Percentiles rank a stretch among this genome's conserved stretches.
These are phyloP conservation scores for Caloenas nicobarica DNA, from an alignment of 2,113 vertebrate species.

Conservation along the genomic window DNA sequence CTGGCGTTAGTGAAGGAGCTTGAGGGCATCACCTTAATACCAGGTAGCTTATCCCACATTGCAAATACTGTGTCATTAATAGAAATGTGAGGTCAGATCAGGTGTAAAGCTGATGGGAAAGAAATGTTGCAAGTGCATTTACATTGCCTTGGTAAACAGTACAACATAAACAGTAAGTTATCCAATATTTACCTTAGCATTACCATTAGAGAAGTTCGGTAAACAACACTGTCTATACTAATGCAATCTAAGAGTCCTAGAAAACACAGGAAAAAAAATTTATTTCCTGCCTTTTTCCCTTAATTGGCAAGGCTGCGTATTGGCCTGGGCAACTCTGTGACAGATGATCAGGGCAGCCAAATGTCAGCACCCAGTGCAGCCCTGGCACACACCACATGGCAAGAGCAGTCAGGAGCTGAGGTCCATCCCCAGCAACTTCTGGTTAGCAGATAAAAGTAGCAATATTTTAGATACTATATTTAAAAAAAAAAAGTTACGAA, in stretches of 20 bases:
- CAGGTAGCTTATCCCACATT: background rate
- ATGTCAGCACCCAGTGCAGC: background rate
- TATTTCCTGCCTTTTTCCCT: background rate
- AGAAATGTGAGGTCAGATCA: background rate
- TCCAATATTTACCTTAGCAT: background rate
- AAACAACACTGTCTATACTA: background rate
- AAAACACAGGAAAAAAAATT: background rate
- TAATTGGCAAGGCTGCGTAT: fast-evolving
- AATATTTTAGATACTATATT: background rate
- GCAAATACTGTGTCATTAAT: background rate
- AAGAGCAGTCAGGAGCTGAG: background rate
- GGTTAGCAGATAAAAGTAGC: background rate
- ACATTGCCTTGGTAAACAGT: background rate
- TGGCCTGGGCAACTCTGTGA: fast-evolving
- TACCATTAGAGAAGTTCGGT: background rate
- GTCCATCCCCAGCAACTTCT: background rate
- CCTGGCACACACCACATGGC: background rate
- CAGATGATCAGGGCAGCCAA: background rate
- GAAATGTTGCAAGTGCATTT: background rate
- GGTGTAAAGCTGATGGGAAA: background rate
- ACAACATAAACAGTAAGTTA: background rate
- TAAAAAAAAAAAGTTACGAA: background rate
- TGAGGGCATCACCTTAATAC: background rate
- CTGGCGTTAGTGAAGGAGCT: background rate
- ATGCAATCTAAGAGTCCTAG: background rate